Conservation (phyloP, 1,140 invertebrate species). For the Meloidogyne exigua region DNA sequence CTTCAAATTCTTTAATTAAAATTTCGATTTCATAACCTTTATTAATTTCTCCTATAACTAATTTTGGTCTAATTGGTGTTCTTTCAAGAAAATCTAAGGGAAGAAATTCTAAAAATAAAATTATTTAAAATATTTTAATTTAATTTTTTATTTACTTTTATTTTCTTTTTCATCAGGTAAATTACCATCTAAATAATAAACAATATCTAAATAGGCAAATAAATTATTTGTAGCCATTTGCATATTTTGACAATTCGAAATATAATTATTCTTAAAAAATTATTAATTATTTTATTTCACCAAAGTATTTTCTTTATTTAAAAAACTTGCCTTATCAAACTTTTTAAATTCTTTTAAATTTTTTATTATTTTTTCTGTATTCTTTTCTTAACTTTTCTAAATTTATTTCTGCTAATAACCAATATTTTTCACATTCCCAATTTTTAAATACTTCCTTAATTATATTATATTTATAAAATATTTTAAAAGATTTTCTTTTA, state of each 20-base stretch:
- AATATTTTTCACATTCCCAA: conserved; percentile 5
- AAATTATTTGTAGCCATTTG: not conserved
- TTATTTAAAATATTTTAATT: not conserved
- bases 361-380: not conserved
- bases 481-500: not conserved
- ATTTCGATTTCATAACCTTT: not conserved
- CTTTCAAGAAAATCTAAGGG: not conserved
- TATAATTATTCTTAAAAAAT: not conserved
- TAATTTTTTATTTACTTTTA: not conserved
- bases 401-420: not conserved
- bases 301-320: too few species aligned
- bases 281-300: too few species aligned
- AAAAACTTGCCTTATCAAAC: not conserved
- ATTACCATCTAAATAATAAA: not conserved
- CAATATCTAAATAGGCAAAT: not conserved
- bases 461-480: not conserved
- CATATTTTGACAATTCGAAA: not conserved
- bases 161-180: not conserved
- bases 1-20: not conserved
- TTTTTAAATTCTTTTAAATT: not conserved
- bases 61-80: not conserved
- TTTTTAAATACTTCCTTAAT: conserved; percentile 1
- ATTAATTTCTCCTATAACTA: not conserved
- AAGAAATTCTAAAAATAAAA: not conserved
- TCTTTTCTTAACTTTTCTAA: not conserved